phyloP scores from a whole-genome alignment of 2,797 vertebrate species.

The Eupleurogrammus muticus region DNA sequence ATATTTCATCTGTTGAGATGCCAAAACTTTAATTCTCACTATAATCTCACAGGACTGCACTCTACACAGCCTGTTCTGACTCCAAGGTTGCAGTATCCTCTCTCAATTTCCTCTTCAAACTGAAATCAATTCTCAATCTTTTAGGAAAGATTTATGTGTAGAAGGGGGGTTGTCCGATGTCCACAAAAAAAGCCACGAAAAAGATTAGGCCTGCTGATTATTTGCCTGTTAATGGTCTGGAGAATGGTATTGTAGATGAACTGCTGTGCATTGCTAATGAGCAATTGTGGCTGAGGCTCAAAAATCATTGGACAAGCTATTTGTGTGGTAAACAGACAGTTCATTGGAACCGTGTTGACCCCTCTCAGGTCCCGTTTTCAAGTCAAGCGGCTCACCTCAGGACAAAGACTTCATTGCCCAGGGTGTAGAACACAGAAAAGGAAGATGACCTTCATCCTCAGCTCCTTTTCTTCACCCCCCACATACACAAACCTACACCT shows the following conservation, averaged over 20 bases:
- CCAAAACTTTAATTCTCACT: not conserved
- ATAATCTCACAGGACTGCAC: not conserved
- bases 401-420: too few species aligned
- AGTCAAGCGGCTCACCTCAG: too few species aligned
- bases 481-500: too few species aligned
- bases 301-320: too few species aligned
- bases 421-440: too few species aligned
- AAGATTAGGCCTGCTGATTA: slow-evolving; percentile 1
- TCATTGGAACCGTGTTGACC: too few species aligned
- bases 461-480: too few species aligned
- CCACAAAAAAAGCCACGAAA: not conserved
- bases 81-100: not conserved
- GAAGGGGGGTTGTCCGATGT: not conserved
- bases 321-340: too few species aligned
- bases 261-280: slow-evolving; percentile 11
- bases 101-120: not conserved
- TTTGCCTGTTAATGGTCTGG: not conserved
- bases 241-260: slow-evolving; percentile 12
- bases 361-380: too few species aligned
- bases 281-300: slow-evolving; percentile 8
- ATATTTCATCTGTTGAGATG: not conserved
- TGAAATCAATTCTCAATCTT: not conserved
- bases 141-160: not conserved
- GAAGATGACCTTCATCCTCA: too few species aligned
- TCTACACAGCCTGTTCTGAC: not conserved